These are phyloP conservation scores for Odontomachus brunneus DNA, from an alignment of 1,140 invertebrate genomes.

Conservation along the genomic window DNA sequence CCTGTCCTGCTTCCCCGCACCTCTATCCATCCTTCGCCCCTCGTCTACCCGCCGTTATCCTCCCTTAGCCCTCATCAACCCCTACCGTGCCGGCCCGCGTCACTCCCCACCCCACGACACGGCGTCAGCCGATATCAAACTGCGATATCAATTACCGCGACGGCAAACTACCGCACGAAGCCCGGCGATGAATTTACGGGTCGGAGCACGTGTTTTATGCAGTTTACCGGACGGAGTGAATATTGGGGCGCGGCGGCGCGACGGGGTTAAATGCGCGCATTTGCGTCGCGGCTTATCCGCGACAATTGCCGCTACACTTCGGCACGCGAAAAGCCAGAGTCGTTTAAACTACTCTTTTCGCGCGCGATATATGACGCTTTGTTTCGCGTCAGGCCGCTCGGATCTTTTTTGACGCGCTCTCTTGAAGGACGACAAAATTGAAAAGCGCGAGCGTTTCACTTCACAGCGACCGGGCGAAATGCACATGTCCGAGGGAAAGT, in stretches of 20 bases:
- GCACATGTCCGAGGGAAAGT: not conserved
- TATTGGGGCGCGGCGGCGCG: conserved; percentile 20
- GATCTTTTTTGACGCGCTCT: too few relatives aligned
- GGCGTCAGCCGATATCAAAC: conserved; percentile 70
- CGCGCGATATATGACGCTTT: conserved; percentile 3
- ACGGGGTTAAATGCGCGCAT: conserved; percentile 27
- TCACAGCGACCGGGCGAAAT: not conserved
- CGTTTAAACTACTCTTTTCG: not conserved
- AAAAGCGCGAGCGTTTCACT: too few relatives aligned
- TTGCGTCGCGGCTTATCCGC: conserved; percentile 32
- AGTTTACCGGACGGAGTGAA: conserved; percentile 52
- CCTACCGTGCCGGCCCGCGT: conserved; percentile 34
- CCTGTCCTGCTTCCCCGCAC: conserved; percentile 8
- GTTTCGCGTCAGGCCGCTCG: conserved; percentile 7
- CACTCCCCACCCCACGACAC: conserved; percentile 44
- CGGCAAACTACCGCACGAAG: conserved; percentile 61
- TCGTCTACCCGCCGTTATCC: too few relatives aligned
- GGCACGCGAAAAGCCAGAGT: conserved; percentile 22
- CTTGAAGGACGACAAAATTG: too few relatives aligned
- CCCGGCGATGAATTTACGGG: conserved; percentile 57
- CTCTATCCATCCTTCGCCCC: not conserved
- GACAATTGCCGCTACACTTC: conserved; percentile 36
- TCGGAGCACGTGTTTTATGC: conserved; percentile 58
- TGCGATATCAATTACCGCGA: conserved; percentile 71
- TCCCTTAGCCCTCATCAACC: too few relatives aligned